Evolutionary conservation across 1,140 invertebrate species (phyloP).

Genomic region (Vanessa tameamea): DNA sequence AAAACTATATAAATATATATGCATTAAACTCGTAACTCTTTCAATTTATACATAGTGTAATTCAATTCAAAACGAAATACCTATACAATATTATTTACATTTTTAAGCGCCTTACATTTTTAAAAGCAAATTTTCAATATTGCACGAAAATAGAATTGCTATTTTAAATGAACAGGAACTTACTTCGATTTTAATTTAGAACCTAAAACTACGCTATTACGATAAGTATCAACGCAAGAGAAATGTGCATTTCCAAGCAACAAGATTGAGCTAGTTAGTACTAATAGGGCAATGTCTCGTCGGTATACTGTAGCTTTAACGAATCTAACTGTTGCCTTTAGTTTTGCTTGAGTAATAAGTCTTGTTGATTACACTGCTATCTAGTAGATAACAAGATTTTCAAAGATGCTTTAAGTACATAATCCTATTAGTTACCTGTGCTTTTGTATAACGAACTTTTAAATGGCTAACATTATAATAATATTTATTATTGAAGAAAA

Average conservation of each 20-base stretch:
- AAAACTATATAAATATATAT: not conserved
- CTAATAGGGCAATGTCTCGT: constrained; percentile 35
- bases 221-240: constrained; percentile 4
- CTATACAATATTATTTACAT: not conserved
- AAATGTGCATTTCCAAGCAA: constrained; percentile 23
- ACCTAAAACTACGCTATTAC: not conserved
- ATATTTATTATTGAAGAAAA: no score
- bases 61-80: no score
- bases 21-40: no score
- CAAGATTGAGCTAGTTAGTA: constrained; percentile 25
- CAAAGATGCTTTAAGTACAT: not conserved
- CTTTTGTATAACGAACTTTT: no score
- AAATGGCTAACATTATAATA: no score
- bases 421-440: no score
- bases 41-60: no score
- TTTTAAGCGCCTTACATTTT: not conserved
- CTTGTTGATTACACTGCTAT: constrained; percentile 13
- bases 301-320: constrained; percentile 16
- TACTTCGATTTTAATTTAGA: not conserved
- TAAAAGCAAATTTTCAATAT: not conserved
- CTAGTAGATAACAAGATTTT: not conserved
- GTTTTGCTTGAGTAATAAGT: constrained; percentile 15
- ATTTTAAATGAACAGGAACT: not conserved
- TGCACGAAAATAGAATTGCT: not conserved
- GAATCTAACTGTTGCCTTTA: constrained; percentile 13